Evolutionary conservation across 2,797 vertebrate species (phyloP).

Genomic region (Ptychobarbus kaznakovi): DNA sequence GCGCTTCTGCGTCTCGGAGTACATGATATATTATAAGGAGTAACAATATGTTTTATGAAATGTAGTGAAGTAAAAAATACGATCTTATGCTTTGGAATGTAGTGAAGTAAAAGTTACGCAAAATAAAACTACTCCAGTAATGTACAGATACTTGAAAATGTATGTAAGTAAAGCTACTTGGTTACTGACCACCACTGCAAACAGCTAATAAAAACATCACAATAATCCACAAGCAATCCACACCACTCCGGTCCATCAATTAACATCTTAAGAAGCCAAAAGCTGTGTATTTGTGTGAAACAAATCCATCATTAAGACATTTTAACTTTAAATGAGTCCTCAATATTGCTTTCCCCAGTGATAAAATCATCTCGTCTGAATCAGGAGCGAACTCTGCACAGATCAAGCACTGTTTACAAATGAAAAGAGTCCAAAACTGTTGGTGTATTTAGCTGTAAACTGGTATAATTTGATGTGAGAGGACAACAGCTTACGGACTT

Average conservation of each 20-base stretch:
- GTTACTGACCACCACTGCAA: background rate
- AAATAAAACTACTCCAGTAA: too few relatives aligned
- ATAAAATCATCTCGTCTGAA: background rate
- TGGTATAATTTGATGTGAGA: background rate
- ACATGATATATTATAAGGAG: too few relatives aligned
- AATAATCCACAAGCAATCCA: background rate
- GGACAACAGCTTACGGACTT: background rate
- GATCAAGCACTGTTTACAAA: background rate
- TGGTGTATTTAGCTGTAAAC: background rate
- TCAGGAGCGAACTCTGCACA: background rate
- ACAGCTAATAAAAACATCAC: background rate
- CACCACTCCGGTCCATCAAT: background rate
- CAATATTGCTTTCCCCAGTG: background rate
- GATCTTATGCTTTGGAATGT: too few relatives aligned
- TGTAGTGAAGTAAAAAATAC: too few relatives aligned
- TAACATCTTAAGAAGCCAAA: background rate
- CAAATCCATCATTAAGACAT: background rate
- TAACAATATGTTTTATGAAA: too few relatives aligned
- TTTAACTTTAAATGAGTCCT: background rate
- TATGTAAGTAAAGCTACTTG: too few relatives aligned
- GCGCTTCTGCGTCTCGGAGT: too few relatives aligned
- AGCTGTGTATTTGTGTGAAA: background rate
- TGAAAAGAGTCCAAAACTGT: background rate
- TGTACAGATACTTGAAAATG: too few relatives aligned
- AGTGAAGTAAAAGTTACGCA: too few relatives aligned